Percentiles rank a stretch among this genome's conserved stretches.
Conservation (phyloP, 1,140 invertebrate genomes). For the Mizuhopecten yessoensis region DNA sequence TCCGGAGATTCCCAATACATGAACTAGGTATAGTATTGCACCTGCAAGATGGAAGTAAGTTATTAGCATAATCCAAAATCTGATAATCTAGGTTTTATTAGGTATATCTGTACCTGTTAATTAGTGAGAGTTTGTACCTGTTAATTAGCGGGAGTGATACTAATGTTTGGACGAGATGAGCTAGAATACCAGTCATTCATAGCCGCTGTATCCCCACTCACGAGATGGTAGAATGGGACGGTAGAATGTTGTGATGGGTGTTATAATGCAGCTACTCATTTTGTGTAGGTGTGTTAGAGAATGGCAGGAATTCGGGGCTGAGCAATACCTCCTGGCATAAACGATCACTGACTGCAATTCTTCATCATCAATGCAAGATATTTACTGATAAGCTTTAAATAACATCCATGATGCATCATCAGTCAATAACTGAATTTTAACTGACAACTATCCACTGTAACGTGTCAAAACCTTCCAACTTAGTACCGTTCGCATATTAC, state of each 20-base stretch:
- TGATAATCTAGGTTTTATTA: not conserved
- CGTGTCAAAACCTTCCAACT: too few species aligned
- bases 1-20: too few species aligned
- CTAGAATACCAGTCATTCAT: not conserved
- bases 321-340: not conserved
- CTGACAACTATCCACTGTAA: too few species aligned
- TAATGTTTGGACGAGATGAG: not conserved
- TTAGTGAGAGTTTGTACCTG: not conserved
- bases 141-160: not conserved
- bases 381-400: too few species aligned
- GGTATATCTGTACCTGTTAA: not conserved
- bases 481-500: too few species aligned
- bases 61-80: not conserved
- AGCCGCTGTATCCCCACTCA: not conserved
- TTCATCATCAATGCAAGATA: not conserved
- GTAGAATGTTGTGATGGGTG: not conserved
- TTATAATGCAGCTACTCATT: not conserved
- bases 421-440: too few species aligned
- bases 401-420: too few species aligned
- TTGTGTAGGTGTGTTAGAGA: not conserved
- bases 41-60: not conserved
- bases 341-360: not conserved
- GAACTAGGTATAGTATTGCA: not conserved
- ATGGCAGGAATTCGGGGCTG: not conserved
- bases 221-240: not conserved